Base-by-base conservation (phyloP, 2,888 invertebrate genomes). In the Baronia brevicornis region DNA sequence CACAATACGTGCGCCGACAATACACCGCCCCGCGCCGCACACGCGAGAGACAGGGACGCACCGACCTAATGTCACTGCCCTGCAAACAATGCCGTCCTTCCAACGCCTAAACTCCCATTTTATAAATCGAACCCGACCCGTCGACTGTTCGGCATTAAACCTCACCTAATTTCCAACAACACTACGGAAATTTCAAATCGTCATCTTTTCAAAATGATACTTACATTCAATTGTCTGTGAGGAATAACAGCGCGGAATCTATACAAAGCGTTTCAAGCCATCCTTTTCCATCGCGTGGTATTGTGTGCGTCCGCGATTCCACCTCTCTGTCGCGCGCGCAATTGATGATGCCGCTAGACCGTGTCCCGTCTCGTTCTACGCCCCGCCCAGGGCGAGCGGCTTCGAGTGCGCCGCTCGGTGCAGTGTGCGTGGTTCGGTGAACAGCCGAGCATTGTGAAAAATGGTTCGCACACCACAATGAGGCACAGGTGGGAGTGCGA, bases 1-100 rank as follows among this genome's bases (percentile, higher is more conserved):
- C 73, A 82, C 82, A 82, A 82, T 82, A 79, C 80, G 80, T 78
- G 80, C 80, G 78, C 77, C 75, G 77, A 82, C 82, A 82, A 84
- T 80, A 71, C 72, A 72, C 70, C 61, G 70, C 73, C 65, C 78
- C 71, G 69, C 68, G 69, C 79, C 65, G 75, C 68, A 54, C 63
- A 50, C 68, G 64, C 68, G 75, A 62, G 77, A 69, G 82, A 82
- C 75, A 82, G 71, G 80, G 82, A 82, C 79, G 77, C 79, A 75
- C 73, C 72, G 69, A 75, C 59, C 75, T 70, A 74, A 79, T 82
- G 82, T 82, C 82, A 84, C 77, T 84, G 82, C 79, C 80, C 82
- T 79, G 68, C 59, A 53, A 79, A 84, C 82, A 84, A 84, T 82
- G 75, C 74, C 71, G 55, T 70, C 71, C 70, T 74, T 66, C 64